Base-by-base conservation (phyloP, 1,140 invertebrate species). In the Monochamus saltuarius region DNA sequence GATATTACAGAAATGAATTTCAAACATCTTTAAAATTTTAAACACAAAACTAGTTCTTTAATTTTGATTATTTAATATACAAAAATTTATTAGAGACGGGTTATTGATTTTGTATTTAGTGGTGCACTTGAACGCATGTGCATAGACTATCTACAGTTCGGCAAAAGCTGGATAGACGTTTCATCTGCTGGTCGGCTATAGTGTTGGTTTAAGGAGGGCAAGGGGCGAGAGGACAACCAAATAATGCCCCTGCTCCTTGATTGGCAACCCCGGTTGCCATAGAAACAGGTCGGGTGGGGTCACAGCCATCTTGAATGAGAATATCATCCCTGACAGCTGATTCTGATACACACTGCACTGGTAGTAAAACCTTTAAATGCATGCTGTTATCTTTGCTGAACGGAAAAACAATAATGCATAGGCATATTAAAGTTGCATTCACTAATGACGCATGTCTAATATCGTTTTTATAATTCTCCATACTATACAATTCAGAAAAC, bases 221-320 rank as follows among this genome's bases (percentile, higher is more conserved):
- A 37, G 49, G 51, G 36, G 42, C 50, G 52, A 45, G 50, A 29
- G 56, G 54, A 16, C 40, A 54, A 58, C 45, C 59, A 62, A 66
- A 63, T 53, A 39, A 38, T 58, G 57, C 67, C 59, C 54, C 56
- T 58, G 52, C 55, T 59, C 59, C 65, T 62, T 64, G 62, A 70
- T 47, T 68, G 70, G 66, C 62, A 55, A 64, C 65, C 65, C 69
- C 58, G 45, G 72, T 75, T 64, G 42, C 69, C 69, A 72, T 74
- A 65, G 70, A 61, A 64, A 74, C 74, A 60, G 36, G 39, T 59
- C 69, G 69, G 70, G 73, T 70, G 70, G 73, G 70, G 71, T 68
- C 66, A 70, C 66, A 64, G 71, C 68, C 71, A 71, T 66, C 66
- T 71, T 69, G 70, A 60, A 68, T 62, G 56, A 37, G 54, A 61